Conservation (phyloP, 2,888 invertebrate genomes). For the Tiphia femorata region DNA sequence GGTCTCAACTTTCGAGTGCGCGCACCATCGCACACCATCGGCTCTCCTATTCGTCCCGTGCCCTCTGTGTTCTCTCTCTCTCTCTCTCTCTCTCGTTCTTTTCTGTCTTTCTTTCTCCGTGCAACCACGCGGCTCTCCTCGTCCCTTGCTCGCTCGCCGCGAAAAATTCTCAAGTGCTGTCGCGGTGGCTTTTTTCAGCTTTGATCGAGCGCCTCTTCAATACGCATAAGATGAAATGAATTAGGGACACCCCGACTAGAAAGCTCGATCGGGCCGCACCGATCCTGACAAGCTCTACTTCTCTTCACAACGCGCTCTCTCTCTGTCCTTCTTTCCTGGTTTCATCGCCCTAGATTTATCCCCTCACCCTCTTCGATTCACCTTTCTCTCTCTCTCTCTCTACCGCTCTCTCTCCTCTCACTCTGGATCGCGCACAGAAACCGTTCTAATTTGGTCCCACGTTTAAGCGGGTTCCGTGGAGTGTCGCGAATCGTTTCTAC, state of each 20-base stretch:
- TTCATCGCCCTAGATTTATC: not conserved
- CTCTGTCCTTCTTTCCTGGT: conserved; percentile 7
- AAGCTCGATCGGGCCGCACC: conserved; percentile 23
- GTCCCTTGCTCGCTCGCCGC: not conserved
- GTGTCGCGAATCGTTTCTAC: conserved; percentile 17
- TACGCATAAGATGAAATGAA: conserved; percentile 63
- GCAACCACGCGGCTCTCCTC: not conserved
- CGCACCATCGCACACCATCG: conserved; percentile 39
- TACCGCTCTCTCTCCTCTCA: not conserved
- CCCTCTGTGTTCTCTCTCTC: not conserved
- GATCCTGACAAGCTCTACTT: conserved; percentile 16
- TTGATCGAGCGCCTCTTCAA: conserved; percentile 66
- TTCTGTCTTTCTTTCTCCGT: not conserved
- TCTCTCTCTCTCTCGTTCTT: conserved; percentile 6
- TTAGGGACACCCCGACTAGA: conserved; percentile 49
- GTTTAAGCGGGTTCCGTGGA: conserved; percentile 20
- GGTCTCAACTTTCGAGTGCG: conserved; percentile 63
- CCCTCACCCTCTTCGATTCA: not conserved
- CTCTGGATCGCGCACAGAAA: conserved; percentile 19
- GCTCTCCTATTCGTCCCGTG: conserved; percentile 19
- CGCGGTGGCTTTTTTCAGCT: conserved; percentile 59
- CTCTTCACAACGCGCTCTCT: conserved; percentile 13
- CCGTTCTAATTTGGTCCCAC: conserved; percentile 34
- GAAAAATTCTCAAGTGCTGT: conserved; percentile 51
- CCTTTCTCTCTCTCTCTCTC: not conserved